Percentiles rank a stretch among this genome's conserved stretches.
Conservation (phyloP, 2,113 vertebrate genomes). For the Prinia subflava region DNA sequence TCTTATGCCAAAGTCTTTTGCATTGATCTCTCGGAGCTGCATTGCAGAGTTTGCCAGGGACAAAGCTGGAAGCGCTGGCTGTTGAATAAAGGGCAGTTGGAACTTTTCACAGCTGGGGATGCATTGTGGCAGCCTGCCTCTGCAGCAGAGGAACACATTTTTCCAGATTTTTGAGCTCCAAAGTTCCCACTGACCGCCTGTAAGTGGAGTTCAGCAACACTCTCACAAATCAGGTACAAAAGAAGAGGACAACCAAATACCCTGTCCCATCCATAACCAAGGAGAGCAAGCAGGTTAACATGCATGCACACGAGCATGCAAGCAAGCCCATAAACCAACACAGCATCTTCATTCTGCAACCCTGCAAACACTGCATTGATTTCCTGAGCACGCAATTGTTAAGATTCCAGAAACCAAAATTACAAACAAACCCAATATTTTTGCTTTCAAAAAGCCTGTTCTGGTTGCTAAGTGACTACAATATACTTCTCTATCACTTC, state of each 20-base stretch:
- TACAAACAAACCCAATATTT: neutral
- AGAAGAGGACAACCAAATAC: neutral
- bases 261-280: neutral
- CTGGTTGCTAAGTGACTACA: slow-evolving; percentile 61
- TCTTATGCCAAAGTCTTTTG: slow-evolving; percentile 6
- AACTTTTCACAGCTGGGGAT: slow-evolving; percentile 20
- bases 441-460: slow-evolving; percentile 9
- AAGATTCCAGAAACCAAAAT: neutral
- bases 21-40: slow-evolving; percentile 49
- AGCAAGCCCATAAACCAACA: neutral
- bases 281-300: neutral
- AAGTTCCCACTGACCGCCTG: neutral
- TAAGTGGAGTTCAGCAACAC: neutral
- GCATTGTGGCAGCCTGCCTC: neutral
- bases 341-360: neutral
- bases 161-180: neutral
- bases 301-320: rapidly evolving
- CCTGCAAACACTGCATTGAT: neutral
- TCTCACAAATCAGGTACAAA: neutral
- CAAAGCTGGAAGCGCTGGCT: neutral
- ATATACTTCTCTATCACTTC: neutral
- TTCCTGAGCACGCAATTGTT: neutral
- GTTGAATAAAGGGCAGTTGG: slow-evolving; percentile 18
- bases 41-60: slow-evolving; percentile 53
- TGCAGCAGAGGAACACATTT: neutral